Conservation (phyloP, 2,888 invertebrate species). For the Clepsis dumicolana region DNA sequence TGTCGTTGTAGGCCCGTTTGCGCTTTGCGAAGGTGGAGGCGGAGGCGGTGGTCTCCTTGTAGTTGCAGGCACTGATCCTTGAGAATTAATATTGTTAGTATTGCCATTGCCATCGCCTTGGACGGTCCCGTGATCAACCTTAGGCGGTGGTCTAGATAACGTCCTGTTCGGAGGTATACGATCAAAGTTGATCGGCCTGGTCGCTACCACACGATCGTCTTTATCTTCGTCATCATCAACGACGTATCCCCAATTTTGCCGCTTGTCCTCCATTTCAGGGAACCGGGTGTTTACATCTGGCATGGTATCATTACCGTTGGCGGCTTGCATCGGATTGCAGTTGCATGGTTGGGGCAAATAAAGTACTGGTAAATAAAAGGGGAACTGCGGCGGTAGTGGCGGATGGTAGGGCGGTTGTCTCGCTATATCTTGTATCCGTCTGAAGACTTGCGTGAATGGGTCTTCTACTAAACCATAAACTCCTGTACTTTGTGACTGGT, state of each 20-base stretch:
- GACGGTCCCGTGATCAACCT: constrained; percentile 66
- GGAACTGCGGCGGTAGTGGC: constrained; percentile 52
- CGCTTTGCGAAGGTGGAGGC: constrained; percentile 55
- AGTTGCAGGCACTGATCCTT: background rate
- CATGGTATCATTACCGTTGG: constrained; percentile 47
- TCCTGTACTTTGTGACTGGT: constrained; percentile 45
- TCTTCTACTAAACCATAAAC: constrained; percentile 48
- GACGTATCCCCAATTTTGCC: constrained; percentile 72
- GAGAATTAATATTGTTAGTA: constrained; percentile 41
- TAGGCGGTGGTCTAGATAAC: constrained; percentile 57
- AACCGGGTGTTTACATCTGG: constrained; percentile 58
- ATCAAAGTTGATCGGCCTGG: constrained; percentile 67
- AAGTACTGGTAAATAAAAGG: constrained; percentile 63
- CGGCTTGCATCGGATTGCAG: constrained; percentile 52
- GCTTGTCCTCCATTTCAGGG: constrained; percentile 66
- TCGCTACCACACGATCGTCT: constrained; percentile 54
- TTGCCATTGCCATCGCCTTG: constrained; percentile 51
- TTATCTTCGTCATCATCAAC: constrained; percentile 56
- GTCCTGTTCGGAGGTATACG: constrained; percentile 58
- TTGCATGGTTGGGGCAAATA: constrained; percentile 61
- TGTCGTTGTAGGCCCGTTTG: constrained; percentile 11
- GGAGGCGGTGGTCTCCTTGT: constrained; percentile 66
- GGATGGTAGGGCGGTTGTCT: constrained; percentile 47
- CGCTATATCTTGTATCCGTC: constrained; percentile 48
- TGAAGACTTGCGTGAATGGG: constrained; percentile 46